Conservation (phyloP, 2,888 invertebrate species). For the Onchidella celtica region DNA sequence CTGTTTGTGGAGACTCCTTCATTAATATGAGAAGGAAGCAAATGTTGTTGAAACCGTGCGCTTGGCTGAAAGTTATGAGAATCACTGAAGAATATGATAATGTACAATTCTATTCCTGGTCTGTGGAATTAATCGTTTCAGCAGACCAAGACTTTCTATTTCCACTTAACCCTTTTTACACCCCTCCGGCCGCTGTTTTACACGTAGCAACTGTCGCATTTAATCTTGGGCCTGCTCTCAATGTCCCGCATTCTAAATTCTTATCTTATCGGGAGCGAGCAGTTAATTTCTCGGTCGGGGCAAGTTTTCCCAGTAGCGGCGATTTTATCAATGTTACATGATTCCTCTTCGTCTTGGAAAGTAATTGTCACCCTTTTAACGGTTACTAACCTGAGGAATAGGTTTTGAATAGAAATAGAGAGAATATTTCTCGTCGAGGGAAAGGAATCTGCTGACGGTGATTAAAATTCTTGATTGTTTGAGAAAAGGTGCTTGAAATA, state of each 20-base stretch:
- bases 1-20: too few relatives aligned
- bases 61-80: too few relatives aligned
- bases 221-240: constrained; percentile 3
- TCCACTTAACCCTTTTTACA: background rate
- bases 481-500: too few relatives aligned
- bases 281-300: constrained; percentile 33
- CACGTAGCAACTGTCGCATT: constrained; percentile 29
- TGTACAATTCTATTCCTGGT: background rate
- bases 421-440: too few relatives aligned
- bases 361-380: background rate
- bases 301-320: background rate
- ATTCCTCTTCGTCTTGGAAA: background rate
- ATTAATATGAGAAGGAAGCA: too few relatives aligned
- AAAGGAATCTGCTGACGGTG: too few relatives aligned
- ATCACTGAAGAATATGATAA: too few relatives aligned
- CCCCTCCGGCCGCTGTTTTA: background rate
- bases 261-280: constrained; percentile 37
- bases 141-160: background rate
- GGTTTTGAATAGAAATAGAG: too few relatives aligned
- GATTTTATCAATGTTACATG: background rate
- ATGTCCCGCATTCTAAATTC: background rate
- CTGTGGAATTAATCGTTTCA: constrained; percentile 9
- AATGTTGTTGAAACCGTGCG: too few relatives aligned
- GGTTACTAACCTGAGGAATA: too few relatives aligned
- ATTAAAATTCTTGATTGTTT: too few relatives aligned